phyloP scores from a whole-genome alignment of 2,113 vertebrate species.

The Pluvialis apricaria region DNA sequence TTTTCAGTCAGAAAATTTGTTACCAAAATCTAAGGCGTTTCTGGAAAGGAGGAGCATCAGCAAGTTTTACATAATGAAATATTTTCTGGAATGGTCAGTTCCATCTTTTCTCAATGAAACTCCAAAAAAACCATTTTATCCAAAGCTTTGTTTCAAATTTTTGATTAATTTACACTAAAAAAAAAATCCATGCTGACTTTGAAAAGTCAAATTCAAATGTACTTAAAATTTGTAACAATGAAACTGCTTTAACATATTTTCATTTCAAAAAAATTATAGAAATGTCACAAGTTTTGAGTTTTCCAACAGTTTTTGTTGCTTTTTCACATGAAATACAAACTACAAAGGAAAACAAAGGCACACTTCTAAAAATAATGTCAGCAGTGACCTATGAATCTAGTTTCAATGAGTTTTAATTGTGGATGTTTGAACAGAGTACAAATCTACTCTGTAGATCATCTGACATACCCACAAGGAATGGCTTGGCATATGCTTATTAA shows the following conservation, averaged over 20 bases:
- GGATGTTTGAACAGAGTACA: not conserved
- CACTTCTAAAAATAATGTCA: not conserved
- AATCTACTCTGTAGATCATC: not conserved
- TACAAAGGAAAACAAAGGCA: not conserved
- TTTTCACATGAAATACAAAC: not conserved
- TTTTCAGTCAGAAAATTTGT: not conserved
- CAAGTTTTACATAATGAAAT: not conserved
- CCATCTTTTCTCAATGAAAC: not conserved
- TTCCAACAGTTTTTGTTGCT: not conserved
- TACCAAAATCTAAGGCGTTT: not conserved
- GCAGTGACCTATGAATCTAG: not conserved
- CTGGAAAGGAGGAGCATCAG: not conserved
- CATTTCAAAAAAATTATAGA: not conserved
- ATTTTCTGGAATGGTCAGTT: not conserved
- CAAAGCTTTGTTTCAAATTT: not conserved
- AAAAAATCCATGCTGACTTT: not conserved
- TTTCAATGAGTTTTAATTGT: not conserved
- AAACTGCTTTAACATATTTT: not conserved
- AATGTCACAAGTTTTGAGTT: not conserved
- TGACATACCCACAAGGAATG: not conserved
- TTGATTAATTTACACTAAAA: not conserved
- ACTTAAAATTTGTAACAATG: not conserved
- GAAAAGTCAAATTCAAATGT: not conserved
- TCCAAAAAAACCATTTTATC: too few species aligned
- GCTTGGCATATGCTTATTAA: not conserved